phyloP scores from a whole-genome alignment of 2,797 vertebrate species.

The Cyprinella venusta region DNA sequence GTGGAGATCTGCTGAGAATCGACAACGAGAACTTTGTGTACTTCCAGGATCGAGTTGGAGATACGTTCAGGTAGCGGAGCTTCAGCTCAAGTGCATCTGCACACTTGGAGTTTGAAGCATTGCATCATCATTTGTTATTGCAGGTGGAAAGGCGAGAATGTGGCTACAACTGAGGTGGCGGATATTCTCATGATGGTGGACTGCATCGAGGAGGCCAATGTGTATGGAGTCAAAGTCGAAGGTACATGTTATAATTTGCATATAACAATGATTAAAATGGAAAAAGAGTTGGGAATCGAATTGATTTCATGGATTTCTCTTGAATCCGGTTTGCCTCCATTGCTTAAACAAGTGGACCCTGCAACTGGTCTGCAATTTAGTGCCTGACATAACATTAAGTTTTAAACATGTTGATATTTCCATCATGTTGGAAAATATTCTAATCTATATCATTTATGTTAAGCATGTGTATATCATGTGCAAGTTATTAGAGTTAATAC shows the following conservation, averaged over 20 bases:
- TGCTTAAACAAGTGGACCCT: too few species aligned
- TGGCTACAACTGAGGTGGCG: slow-evolving; percentile 89
- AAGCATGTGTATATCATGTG: too few species aligned
- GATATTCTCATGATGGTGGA: slow-evolving; percentile 79
- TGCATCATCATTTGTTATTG: not conserved
- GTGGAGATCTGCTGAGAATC: slow-evolving; percentile 84
- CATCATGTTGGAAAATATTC: too few species aligned
- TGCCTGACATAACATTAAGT: too few species aligned
- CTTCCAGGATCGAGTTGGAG: slow-evolving; percentile 90
- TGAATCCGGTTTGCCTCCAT: too few species aligned
- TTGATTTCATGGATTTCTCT: too few species aligned
- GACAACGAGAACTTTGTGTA: slow-evolving; percentile 87
- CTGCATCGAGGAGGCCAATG: slow-evolving; percentile 84
- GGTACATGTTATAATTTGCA: slow-evolving; percentile 69
- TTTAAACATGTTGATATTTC: too few species aligned
- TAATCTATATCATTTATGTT: too few species aligned
- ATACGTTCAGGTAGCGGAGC: slow-evolving; percentile 84
- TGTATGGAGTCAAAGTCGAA: slow-evolving; percentile 89
- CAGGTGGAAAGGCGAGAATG: slow-evolving; percentile 97
- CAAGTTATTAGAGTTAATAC: too few species aligned
- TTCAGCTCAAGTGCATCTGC: not conserved
- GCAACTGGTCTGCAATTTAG: too few species aligned
- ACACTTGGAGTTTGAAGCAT: not conserved
- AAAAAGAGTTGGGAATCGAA: too few species aligned
- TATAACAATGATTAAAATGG: not conserved